These are phyloP conservation scores for Nyctibius bracteatus DNA, from an alignment of 2,113 vertebrate species.

Conservation along the genomic window DNA sequence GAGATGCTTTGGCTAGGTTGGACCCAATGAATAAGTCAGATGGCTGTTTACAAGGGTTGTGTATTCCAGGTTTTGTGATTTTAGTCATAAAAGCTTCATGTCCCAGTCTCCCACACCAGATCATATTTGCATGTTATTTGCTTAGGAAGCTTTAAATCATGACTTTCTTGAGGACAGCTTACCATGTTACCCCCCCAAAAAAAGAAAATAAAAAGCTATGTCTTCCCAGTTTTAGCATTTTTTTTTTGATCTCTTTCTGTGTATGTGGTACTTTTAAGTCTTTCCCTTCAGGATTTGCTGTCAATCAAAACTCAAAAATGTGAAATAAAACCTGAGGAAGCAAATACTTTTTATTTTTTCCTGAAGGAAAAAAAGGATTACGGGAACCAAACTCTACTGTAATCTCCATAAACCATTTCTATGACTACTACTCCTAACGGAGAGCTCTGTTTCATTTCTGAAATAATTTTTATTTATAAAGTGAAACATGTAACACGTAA, in stretches of 20 bases:
- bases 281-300: neutral
- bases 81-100: neutral
- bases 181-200: neutral
- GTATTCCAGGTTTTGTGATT: neutral
- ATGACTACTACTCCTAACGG: neutral
- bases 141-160: neutral
- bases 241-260: neutral
- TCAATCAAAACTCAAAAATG: neutral
- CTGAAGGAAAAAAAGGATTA: constrained; percentile 24
- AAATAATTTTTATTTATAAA: constrained; percentile 44
- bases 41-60: neutral
- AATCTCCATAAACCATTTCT: constrained; percentile 35
- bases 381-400: neutral
- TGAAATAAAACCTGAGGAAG: neutral
- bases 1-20: neutral
- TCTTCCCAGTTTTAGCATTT: neutral
- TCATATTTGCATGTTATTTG: neutral
- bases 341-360: neutral
- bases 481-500: constrained; percentile 46
- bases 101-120: neutral
- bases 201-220: neutral
- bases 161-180: neutral
- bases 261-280: neutral
- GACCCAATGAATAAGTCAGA: neutral
- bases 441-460: constrained; percentile 16